Evolutionary conservation across 2,888 invertebrate genomes (phyloP), one percentile per base, ranked within the genome.

Genomic region (Heteropelma amictum): DNA sequence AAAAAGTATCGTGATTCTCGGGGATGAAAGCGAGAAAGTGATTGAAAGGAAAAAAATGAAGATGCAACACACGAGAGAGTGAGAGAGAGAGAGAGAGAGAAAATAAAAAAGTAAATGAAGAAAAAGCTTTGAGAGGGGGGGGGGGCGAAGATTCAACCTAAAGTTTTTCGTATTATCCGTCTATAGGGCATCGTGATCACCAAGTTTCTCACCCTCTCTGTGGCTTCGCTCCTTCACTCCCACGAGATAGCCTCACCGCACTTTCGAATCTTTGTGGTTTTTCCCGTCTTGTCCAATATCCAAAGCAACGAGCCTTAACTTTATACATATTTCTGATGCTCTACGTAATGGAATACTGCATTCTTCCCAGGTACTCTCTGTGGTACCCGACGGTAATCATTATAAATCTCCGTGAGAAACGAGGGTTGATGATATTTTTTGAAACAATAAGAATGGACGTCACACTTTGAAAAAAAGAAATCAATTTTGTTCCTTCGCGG

Each of bases 1-100:
- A n/a, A 60, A 73, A 70, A 70, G 74, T 70, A 74, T 70, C 64
- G 74, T 65, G 60, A 58, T 53, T 70, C 60, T 54, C 28, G 26
- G 21, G 33, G 54, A 49, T 70, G 14, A 40, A 30, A 45, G 17
- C 38, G 54, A 60, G 17, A 47, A 42, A 30, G 47, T 21, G 38
- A 38, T 1, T 47, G 30, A 42, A 60, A 45, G 40, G 51, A 45
- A 47, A 19, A n/a, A n/a, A n/a, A n/a, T n/a, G n/a, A n/a, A n/a
- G n/a, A n/a, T n/a, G n/a, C n/a, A n/a, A n/a, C n/a, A 38, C n/a
- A n/a, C n/a, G n/a, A n/a, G n/a, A n/a, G n/a, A n/a, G n/a, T n/a
- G n/a, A 56, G 26, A 33, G 28, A 8, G 33, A 53, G 10, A 40
- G 60, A 45, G 60, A 35, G 53, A 26, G 58, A 47, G 17, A 69